These are phyloP conservation scores for Ranitomeya variabilis DNA, from an alignment of 2,113 vertebrate species.

Conservation along the genomic window DNA sequence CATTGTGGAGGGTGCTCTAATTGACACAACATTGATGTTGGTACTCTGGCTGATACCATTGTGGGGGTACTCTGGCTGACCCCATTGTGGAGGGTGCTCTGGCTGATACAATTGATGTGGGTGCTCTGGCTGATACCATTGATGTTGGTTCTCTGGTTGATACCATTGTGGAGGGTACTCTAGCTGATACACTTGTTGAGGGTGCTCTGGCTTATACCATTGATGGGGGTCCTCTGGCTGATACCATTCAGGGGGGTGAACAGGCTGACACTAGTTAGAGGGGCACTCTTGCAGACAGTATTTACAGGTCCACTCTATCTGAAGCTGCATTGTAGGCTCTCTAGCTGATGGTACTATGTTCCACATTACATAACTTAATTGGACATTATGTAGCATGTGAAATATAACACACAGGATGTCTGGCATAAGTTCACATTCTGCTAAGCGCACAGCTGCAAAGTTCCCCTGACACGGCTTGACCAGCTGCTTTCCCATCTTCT, in stretches of 20 bases:
- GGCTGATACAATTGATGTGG: background rate
- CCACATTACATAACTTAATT: background rate
- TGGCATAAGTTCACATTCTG: background rate
- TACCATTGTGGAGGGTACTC: background rate
- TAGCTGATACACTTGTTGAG: background rate
- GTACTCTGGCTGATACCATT: background rate
- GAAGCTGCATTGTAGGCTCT: background rate
- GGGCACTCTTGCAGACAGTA: background rate
- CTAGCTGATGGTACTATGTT: background rate
- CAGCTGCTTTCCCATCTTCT: constrained; percentile 1
- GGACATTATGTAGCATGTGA: background rate
- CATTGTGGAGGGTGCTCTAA: background rate
- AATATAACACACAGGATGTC: background rate
- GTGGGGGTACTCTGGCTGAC: background rate
- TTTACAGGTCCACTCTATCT: background rate
- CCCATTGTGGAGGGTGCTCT: background rate
- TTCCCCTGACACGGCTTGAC: constrained; percentile 7
- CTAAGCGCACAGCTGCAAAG: constrained; percentile 26
- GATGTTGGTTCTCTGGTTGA: background rate
- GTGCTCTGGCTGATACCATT: background rate
- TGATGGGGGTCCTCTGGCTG: background rate
- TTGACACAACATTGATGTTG: background rate
- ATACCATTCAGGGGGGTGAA: background rate
- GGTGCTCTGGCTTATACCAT: background rate
- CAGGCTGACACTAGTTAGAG: background rate